phyloP scores from a whole-genome alignment of 2,888 invertebrate species.

The Dryocosmus kuriphilus region DNA sequence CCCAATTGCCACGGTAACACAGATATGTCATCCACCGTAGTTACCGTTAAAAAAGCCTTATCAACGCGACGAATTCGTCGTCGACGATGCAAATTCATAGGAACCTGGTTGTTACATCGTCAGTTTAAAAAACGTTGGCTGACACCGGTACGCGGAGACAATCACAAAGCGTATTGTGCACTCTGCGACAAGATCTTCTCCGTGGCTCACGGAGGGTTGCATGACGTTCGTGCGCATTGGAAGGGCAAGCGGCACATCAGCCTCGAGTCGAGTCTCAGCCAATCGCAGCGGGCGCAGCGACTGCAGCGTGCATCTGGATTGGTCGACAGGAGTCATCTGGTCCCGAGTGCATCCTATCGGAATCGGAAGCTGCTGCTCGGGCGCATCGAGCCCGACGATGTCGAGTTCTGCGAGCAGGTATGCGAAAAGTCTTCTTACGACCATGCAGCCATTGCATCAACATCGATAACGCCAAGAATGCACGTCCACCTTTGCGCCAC shows the following conservation, averaged over 20 bases:
- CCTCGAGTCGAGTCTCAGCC: conserved; percentile 60
- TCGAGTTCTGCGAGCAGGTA: conserved; percentile 59
- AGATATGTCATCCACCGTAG: conserved; percentile 16
- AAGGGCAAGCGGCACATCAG: conserved; percentile 71
- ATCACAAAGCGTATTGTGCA: conserved; percentile 69
- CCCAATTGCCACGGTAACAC: conserved; percentile 22
- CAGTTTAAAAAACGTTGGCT: conserved; percentile 68
- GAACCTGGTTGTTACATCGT: conserved; percentile 64
- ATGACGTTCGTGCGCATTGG: conserved; percentile 71
- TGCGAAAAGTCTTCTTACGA: conserved; percentile 50
- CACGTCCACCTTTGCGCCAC: conserved; percentile 35
- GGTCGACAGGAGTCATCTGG: conserved; percentile 55
- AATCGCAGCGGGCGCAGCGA: conserved; percentile 28
- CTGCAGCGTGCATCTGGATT: conserved; percentile 53
- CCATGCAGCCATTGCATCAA: conserved; percentile 41
- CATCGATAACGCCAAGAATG: conserved; percentile 39
- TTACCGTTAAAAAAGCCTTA: conserved; percentile 32
- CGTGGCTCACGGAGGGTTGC: conserved; percentile 69
- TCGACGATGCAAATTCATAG: conserved; percentile 71
- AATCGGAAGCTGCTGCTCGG: conserved; percentile 49
- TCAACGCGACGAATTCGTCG: conserved; percentile 54
- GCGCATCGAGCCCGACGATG: conserved; percentile 48
- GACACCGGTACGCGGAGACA: conserved; percentile 66
- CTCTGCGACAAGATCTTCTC: conserved; percentile 71
- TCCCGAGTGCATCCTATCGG: conserved; percentile 59